Evolutionary conservation across 2,888 invertebrate genomes (phyloP).

Genomic region (Bhutanitis thaidina): DNA sequence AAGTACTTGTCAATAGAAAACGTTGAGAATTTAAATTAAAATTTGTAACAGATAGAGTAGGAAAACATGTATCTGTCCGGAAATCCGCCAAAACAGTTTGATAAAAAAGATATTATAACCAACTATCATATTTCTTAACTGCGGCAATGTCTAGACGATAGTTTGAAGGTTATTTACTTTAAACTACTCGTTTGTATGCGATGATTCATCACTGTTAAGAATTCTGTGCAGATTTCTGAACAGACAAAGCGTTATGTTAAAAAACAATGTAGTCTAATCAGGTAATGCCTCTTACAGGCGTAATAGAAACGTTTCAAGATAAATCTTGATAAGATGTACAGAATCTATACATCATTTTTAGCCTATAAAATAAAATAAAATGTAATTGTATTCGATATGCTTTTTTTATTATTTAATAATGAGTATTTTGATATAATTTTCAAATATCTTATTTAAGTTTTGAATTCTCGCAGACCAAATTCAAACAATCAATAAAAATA

Average conservation of each 20-base stretch:
- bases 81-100: constrained; percentile 4
- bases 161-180: constrained; percentile 16
- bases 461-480: too few species aligned
- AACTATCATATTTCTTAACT: constrained; percentile 3
- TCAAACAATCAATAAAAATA: too few species aligned
- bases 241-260: constrained; percentile 12
- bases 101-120: constrained; percentile 14
- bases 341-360: not conserved
- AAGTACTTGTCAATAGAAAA: too few species aligned
- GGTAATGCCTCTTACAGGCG: constrained; percentile 10
- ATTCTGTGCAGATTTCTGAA: constrained; percentile 14
- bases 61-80: constrained; percentile 1
- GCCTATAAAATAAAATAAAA: too few species aligned
- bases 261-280: constrained; percentile 15
- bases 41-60: too few species aligned
- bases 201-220: constrained; percentile 14
- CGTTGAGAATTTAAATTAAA: too few species aligned
- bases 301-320: constrained; percentile 14
- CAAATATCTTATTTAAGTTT: too few species aligned
- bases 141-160: constrained; percentile 9
- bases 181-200: constrained; percentile 6
- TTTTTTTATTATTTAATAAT: too few species aligned
- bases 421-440: too few species aligned
- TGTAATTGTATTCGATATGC: too few species aligned
- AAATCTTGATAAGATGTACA: constrained; percentile 6